Evolutionary conservation across 2,888 invertebrate genomes (phyloP).

Genomic region (Stenodera caucasica): DNA sequence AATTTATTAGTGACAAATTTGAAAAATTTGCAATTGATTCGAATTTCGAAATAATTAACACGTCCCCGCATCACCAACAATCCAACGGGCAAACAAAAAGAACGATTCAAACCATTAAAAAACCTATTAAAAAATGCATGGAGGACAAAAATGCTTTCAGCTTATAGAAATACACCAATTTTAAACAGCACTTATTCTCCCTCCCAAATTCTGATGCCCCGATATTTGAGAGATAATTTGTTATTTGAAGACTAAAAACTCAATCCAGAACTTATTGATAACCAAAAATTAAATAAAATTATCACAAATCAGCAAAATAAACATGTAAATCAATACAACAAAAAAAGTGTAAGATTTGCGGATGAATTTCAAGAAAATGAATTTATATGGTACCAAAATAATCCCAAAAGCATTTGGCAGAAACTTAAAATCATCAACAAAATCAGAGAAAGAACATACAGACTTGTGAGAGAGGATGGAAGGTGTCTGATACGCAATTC

Average conservation of each 20-base stretch:
- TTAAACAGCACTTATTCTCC: constrained; percentile 11
- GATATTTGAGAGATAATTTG: no score
- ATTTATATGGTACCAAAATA: constrained; percentile 12
- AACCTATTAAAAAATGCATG: constrained; percentile 21
- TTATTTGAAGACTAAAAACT: no score
- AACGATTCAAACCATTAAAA: constrained; percentile 25
- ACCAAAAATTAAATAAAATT: no score
- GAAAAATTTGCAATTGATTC: constrained; percentile 19
- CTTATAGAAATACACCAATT: constrained; percentile 16
- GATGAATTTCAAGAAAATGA: constrained; percentile 3
- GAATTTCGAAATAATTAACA: constrained; percentile 14
- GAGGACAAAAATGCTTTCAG: constrained; percentile 5
- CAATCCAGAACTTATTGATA: no score
- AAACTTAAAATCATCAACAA: constrained; percentile 12
- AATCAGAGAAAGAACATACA: constrained; percentile 13
- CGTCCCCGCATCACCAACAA: constrained; percentile 24
- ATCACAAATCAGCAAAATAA: no score
- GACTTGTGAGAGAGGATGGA: constrained; percentile 16
- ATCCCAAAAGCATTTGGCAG: constrained; percentile 17
- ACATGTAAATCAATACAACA: constrained; percentile 14
- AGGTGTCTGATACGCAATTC: constrained; percentile 16
- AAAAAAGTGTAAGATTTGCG: constrained; percentile 6
- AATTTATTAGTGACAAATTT: constrained; percentile 14
- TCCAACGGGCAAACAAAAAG: constrained; percentile 21
- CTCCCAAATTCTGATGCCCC: constrained; percentile 14